Base-by-base conservation (phyloP, 1,140 invertebrate genomes). In the Colletes latitarsis region DNA sequence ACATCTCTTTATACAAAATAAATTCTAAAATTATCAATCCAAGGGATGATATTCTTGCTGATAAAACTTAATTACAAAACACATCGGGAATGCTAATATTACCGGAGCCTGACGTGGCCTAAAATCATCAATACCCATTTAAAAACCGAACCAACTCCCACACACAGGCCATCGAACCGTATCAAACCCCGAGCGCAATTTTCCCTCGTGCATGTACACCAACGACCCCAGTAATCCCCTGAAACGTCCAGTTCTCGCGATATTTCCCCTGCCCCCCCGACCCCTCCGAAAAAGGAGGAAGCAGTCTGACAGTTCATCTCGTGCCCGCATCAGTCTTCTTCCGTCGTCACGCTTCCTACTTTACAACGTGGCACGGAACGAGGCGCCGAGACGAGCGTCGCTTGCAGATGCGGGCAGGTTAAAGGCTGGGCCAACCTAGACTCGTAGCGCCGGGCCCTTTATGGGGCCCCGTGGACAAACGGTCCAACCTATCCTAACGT, bases 401-500 rank as follows among this genome's bases (percentile, higher is more conserved):
- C 43, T 15, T 53, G 41, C 14, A 60, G 66, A 86, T 86, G 84
- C 84, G 84, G 84, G 84, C 75, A 82, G 57, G 75, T 85, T 85
- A 81, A 85, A 83, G 82, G 76, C 75, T 68, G n/a, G 82, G n/a
- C 17, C 53, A 64, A 64, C 55, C 64, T 79, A 58, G 55, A 53
- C 39, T 49, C 53, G 52, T 53, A 77, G 74, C 74, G 64, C 74
- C 68, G 49, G 30, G 57, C 14, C 70, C 19, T 49, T 60, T 12
- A 17, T 4, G 6, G 63, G 53, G 60, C 19, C 30, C 69, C 43
- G 17, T 43, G 68, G 62, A 66, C n/a, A 62, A 84, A 71, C 76
- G 81, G 75, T 84, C 52, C 75, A 85, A 77, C 82, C 82, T 86
- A 86, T 82, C 80, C 75, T 82, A 86, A 82, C 83, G 67, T 80